Conservation (phyloP, 2,113 vertebrate species). For the Porphyrio hochstetteri region DNA sequence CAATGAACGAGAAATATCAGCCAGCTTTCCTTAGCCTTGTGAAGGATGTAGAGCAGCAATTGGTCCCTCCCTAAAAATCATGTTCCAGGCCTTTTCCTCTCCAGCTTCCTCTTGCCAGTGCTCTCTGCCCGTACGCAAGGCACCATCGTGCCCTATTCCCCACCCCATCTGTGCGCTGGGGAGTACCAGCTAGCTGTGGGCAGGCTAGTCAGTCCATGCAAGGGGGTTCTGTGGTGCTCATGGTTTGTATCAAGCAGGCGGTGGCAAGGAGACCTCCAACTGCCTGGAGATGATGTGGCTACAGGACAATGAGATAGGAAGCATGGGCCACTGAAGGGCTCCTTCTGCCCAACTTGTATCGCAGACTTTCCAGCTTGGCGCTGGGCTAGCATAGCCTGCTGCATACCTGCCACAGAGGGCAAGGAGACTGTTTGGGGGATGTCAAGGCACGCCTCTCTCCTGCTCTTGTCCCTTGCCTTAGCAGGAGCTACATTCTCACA, state of each 20-base stretch:
- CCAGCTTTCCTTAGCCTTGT: not conserved
- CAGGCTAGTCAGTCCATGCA: not conserved
- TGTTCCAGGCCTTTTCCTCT: not conserved
- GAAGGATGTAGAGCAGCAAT: not conserved
- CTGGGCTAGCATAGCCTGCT: not conserved
- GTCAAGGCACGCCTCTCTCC: not conserved
- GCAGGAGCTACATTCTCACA: not conserved
- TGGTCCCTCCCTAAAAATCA: not conserved
- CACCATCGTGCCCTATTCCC: not conserved
- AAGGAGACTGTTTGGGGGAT: not conserved
- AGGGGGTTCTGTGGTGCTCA: too few relatives aligned
- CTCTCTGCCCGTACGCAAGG: not conserved
- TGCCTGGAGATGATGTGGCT: not conserved
- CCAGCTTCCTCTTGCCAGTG: not conserved
- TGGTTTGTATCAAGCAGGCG: not conserved
- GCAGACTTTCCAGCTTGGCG: not conserved
- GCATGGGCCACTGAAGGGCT: not conserved
- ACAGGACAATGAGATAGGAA: rapidly evolving
- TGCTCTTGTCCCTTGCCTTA: not conserved
- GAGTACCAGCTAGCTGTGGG: too few relatives aligned
- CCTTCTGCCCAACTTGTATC: not conserved
- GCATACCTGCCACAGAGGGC: not conserved
- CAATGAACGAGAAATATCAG: not conserved
- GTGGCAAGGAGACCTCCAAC: not conserved
- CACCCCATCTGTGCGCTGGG: not conserved